Percentiles rank a stretch among this genome's conserved stretches.
These are phyloP conservation scores for Sylvilagus floridanus DNA, from an alignment of 2,797 vertebrate species.

Conservation along the genomic window DNA sequence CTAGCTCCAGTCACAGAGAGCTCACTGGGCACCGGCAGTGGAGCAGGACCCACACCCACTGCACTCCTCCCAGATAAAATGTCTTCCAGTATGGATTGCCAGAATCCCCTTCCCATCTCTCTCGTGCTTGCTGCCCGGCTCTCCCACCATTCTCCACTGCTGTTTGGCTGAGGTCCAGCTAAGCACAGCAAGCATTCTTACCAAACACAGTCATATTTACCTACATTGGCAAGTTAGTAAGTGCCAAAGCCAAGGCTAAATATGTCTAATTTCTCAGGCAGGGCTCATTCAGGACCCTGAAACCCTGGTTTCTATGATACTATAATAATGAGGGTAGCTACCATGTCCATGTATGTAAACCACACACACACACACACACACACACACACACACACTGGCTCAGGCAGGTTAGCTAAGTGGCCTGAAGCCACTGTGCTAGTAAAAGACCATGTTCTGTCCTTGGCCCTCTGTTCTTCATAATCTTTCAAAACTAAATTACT, in stretches of 20 bases:
- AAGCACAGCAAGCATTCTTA: slow-evolving; percentile 2
- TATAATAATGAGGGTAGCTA: not conserved
- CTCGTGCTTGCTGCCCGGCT: not conserved
- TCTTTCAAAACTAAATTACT: not conserved
- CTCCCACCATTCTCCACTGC: not conserved
- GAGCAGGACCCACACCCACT: not conserved
- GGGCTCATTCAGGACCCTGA: not conserved
- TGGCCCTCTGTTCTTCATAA: not conserved
- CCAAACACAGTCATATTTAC: not conserved
- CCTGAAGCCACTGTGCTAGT: not conserved
- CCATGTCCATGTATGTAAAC: not conserved
- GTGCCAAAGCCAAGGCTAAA: not conserved
- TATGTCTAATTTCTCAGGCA: not conserved
- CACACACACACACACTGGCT: not conserved
- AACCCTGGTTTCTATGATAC: not conserved
- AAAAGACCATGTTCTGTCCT: not conserved
- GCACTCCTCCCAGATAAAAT: not conserved
- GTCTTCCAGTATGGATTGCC: not conserved
- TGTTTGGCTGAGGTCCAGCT: not conserved
- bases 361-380: not conserved
- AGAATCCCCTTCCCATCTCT: not conserved
- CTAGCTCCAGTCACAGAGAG: not conserved
- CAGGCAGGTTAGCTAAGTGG: not conserved
- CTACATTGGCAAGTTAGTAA: not conserved
- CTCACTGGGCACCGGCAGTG: not conserved